Evolutionary conservation across 23 tunicate genomes (phyloP).

Genomic region (Diplosoma virens): DNA sequence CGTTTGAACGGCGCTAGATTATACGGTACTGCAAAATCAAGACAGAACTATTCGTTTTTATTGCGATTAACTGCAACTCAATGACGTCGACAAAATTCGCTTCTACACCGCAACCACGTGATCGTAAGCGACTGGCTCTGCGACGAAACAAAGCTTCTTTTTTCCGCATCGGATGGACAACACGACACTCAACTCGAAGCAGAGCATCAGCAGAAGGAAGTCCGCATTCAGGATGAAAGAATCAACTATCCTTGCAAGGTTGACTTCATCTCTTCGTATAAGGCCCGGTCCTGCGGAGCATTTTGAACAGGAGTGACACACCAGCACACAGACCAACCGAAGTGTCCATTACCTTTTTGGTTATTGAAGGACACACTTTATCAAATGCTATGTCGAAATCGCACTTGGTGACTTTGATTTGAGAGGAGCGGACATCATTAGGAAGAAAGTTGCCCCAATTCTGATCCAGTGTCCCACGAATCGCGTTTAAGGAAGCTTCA

Average conservation of each 20-base stretch:
- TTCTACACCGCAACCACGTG: too few relatives aligned
- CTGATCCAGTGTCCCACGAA: constrained; percentile 35
- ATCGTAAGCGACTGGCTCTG: too few relatives aligned
- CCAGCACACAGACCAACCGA: not conserved
- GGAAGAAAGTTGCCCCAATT: constrained; percentile 31
- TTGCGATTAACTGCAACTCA: too few relatives aligned
- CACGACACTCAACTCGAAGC: too few relatives aligned
- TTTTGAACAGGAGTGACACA: not conserved
- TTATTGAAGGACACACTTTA: constrained; percentile 69
- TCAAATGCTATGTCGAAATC: constrained; percentile 56
- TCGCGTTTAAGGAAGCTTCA: constrained; percentile 78
- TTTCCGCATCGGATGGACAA: too few relatives aligned
- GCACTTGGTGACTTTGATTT: constrained; percentile 11
- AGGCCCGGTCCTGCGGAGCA: constrained; percentile 17
- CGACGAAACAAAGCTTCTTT: too few relatives aligned
- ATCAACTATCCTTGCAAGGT: not conserved
- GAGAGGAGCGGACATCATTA: not conserved
- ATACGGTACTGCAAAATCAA: too few relatives aligned
- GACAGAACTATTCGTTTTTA: too few relatives aligned
- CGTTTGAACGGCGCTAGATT: too few relatives aligned
- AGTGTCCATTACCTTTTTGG: constrained; percentile 28
- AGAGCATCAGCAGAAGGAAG: too few relatives aligned
- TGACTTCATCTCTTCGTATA: constrained; percentile 28
- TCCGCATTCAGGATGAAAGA: too few relatives aligned
- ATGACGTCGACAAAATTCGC: too few relatives aligned